Base-by-base conservation (phyloP, 2,888 invertebrate species). In the Salpingus planirostris region DNA sequence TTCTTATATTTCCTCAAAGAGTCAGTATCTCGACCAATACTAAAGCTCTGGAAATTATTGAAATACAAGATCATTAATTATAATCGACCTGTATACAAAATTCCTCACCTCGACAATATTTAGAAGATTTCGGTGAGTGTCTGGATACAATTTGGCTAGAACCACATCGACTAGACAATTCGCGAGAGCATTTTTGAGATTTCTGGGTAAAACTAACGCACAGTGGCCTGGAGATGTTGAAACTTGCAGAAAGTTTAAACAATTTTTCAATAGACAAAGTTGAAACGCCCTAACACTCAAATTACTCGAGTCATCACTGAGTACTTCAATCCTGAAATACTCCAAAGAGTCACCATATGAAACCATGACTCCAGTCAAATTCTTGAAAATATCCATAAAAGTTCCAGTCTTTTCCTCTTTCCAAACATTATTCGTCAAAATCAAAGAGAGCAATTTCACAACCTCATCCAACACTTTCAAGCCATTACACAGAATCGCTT, bases 361-460 rank as follows among this genome's bases (percentile, higher is more conserved):
- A n/a, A 71, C 62, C 57, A 79, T 68, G 5, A 67, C 58, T 59
- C 70, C 69, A 42, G 70, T 70, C 24, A 72, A 65, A 46, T 70
- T 69, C 38, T 70, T 70, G 10, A 70, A 60, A 33, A 73, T 64
- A 28, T 69, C 68, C 37, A 67, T 57, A 30, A 67, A 61, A 2
- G 62, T 64, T 49, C 68, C 66, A 25, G 65, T 62, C 21, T 52
- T 57, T 30, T 68, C 66, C 15, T 68, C 64, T 21, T 62, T 57
- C 78, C 79, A 80, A 39, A 78, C 69, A 21, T 59, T 55, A 11
- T 70, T 68, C 48, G 60, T 65, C 0, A 80, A 59, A 47, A 74
- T 73, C 18, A 69, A 62, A 12, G 66, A 54, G 29, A 80, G 52
- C 31, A 80, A 59, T 25, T 65, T 60, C 2, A 72, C 55, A 1